Base-by-base conservation (phyloP, 2,888 invertebrate species). In the Dynastes hyllus region DNA sequence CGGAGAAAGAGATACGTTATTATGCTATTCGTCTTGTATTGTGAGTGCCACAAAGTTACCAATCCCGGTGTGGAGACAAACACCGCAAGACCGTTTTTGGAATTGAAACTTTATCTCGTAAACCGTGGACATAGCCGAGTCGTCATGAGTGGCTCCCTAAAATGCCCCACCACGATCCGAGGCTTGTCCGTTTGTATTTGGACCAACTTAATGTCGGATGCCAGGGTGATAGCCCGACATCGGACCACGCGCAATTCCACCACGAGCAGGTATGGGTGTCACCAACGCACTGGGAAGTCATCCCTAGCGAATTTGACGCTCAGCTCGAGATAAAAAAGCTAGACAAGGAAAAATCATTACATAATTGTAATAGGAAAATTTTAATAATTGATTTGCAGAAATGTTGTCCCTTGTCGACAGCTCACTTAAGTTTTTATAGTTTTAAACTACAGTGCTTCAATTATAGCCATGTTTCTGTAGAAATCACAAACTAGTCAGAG, bases 41-140 rank as follows among this genome's bases (percentile, higher is more conserved):
- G 22, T 22, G 63, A 75, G 65, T 50, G 61, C 50, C 75, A 75
- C 16, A 9, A 63, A 65, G 29, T 61, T 75, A 2, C 75, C 75
- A 2, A 32, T 75, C 16, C 75, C 61, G n/a, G 75, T 51, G 63
- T 22, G 61, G 75, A 61, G 75, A 61, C 75, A 75, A 13, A 75
- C 51, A 45, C 50, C 13, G 32, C 75, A 75, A 27, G 50, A 32
- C 13, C 63, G 37, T 51, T n/a, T 32, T 32, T 55, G 70, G 13
- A 70, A 70, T 13, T 32, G 53, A 2, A 70, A 70, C 53, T 53
- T 13, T 4, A 70, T 6, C 11, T 53, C 70, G n/a, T 4, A 53
- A 55, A n/a, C 55, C n/a, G 55, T 55, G 6, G 2, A 2, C 53
- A 8, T 53, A 1, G 32, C 53, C 55, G 51, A 32, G 0, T 51